These are phyloP conservation scores for Lagopus muta DNA, from an alignment of 2,113 vertebrate genomes.

Conservation along the genomic window DNA sequence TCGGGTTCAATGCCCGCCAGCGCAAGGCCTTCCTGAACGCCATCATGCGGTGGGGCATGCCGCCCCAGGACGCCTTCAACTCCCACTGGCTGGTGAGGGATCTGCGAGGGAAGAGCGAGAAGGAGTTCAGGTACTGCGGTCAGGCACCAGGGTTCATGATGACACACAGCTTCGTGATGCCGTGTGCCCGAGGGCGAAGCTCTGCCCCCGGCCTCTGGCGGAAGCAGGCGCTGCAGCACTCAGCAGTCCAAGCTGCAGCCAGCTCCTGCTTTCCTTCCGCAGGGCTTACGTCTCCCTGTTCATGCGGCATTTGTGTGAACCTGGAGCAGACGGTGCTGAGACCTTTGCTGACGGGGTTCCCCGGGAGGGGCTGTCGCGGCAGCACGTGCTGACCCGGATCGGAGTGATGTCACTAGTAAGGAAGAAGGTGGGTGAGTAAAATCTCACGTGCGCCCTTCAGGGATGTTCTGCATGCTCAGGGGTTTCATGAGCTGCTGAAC, in stretches of 20 bases:
- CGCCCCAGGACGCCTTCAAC: slow-evolving; percentile 97
- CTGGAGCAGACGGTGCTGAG: slow-evolving; percentile 92
- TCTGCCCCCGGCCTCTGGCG: rapidly evolving
- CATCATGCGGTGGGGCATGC: slow-evolving; percentile 99
- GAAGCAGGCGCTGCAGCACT: rapidly evolving
- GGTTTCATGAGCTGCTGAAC: not conserved
- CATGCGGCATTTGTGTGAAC: slow-evolving; percentile 97
- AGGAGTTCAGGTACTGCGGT: slow-evolving; percentile 89
- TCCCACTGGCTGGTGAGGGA: slow-evolving; percentile 98
- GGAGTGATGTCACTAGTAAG: slow-evolving; percentile 98
- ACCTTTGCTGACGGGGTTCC: slow-evolving; percentile 97
- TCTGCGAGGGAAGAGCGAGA: slow-evolving; percentile 94
- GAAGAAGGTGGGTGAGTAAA: slow-evolving; percentile 90
- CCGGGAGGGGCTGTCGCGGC: slow-evolving; percentile 93
- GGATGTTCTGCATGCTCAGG: not conserved
- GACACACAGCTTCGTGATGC: no score
- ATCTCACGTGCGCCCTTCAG: not conserved
- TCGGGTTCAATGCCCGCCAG: slow-evolving; percentile 96
- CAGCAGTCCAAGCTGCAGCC: not conserved
- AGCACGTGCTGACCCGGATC: slow-evolving; percentile 96
- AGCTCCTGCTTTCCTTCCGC: not conserved
- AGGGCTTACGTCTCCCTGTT: slow-evolving; percentile 98
- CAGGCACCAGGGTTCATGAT: not conserved
- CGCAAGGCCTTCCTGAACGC: slow-evolving; percentile 97
- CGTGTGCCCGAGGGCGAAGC: not conserved